phyloP scores from a whole-genome alignment of 2,888 invertebrate species.

The Agriopis marginaria region DNA sequence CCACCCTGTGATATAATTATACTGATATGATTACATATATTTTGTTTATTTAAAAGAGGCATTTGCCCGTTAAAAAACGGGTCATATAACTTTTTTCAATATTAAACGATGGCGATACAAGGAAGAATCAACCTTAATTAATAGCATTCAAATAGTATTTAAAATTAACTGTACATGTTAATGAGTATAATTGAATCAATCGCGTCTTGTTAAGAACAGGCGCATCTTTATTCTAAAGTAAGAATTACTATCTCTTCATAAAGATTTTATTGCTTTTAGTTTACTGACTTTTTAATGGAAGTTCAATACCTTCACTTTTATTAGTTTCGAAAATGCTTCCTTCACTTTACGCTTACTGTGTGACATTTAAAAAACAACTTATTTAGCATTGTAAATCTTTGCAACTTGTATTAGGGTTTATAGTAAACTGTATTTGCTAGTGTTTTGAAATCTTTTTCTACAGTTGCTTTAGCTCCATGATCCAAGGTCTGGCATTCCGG shows the following conservation, averaged over 20 bases:
- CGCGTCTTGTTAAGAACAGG: constrained; percentile 25
- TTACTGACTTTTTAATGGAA: constrained; percentile 21
- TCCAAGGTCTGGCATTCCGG: no score
- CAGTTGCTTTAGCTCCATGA: no score
- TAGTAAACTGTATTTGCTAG: no score
- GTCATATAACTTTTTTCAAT: not conserved
- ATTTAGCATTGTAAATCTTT: no score
- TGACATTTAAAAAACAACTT: no score
- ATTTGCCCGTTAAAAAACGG: no score
- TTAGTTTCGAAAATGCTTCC: constrained; percentile 3
- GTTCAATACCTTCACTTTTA: constrained; percentile 26
- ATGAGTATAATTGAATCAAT: constrained; percentile 29
- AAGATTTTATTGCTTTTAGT: constrained; percentile 27
- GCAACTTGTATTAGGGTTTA: no score
- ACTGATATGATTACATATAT: no score
- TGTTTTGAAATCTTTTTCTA: no score
- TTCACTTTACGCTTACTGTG: constrained; percentile 5
- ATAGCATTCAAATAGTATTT: constrained; percentile 11
- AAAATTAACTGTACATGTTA: not conserved
- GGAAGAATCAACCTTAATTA: not conserved
- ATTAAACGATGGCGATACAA: not conserved
- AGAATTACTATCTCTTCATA: constrained; percentile 22
- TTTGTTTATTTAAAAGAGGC: no score
- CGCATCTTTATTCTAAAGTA: constrained; percentile 18
- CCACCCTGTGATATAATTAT: no score